Conservation (phyloP, 2,888 invertebrate genomes). For the Bugulina stolonifera region DNA sequence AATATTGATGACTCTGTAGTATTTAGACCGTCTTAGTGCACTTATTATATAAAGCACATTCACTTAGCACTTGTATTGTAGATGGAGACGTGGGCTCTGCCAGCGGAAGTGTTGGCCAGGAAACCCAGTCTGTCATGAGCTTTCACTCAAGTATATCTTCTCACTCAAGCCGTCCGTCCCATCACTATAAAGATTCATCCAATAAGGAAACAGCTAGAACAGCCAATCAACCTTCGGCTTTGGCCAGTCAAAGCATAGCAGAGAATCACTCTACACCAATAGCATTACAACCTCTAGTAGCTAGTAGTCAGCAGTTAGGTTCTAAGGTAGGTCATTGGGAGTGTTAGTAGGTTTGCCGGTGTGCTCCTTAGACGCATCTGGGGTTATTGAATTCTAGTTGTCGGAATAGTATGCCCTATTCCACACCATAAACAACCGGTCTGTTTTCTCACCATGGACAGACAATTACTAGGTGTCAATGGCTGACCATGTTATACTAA, state of each 20-base stretch:
- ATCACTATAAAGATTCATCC: constrained; percentile 25
- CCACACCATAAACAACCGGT: too few relatives aligned
- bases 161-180: constrained; percentile 20
- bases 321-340: constrained; percentile 39
- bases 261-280: constrained; percentile 30
- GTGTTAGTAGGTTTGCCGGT: too few relatives aligned
- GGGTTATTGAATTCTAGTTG: too few relatives aligned
- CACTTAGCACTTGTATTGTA: too few relatives aligned
- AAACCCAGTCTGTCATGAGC: constrained; percentile 62
- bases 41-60: too few relatives aligned
- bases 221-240: background rate
- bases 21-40: too few relatives aligned
- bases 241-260: background rate
- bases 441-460: too few relatives aligned
- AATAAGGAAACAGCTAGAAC: background rate
- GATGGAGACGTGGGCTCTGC: constrained; percentile 29
- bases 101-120: constrained; percentile 48
- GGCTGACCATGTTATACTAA: too few relatives aligned
- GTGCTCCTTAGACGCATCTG: too few relatives aligned
- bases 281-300: background rate
- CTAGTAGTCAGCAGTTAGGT: constrained; percentile 36
- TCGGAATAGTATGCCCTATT: too few relatives aligned
- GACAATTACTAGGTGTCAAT: too few relatives aligned
- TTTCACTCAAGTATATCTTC: constrained; percentile 58
- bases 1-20: too few relatives aligned